These are phyloP conservation scores for Taphrorychus bicolor DNA, from an alignment of 2,888 invertebrate genomes.

Conservation along the genomic window DNA sequence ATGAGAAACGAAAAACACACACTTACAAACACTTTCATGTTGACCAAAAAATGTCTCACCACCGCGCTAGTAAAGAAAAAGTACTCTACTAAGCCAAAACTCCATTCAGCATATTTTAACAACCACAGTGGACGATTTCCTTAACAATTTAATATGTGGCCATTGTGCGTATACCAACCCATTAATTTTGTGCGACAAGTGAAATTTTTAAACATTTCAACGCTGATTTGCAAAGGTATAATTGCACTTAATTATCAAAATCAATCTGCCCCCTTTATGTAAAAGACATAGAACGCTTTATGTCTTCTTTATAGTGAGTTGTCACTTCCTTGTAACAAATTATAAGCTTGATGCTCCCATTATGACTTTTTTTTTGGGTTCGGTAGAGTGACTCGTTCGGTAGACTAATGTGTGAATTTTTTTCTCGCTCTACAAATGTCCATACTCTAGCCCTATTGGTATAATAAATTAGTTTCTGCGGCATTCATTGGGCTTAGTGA, in stretches of 20 bases:
- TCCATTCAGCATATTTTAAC: not conserved
- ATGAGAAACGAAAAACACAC: not conserved
- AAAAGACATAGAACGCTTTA: not conserved
- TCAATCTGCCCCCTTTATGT: not conserved
- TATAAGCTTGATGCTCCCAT: not conserved
- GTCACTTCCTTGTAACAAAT: constrained; percentile 7
- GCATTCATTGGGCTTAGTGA: no score
- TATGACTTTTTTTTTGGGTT: constrained; percentile 4
- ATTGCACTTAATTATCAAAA: not conserved
- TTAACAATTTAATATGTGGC: not conserved
- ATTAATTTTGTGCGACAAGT: not conserved
- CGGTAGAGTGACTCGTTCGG: no score
- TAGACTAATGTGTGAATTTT: no score
- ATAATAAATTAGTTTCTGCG: no score
- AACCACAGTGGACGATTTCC: no score
- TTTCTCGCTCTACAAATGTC: no score
- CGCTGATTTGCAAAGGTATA: not conserved
- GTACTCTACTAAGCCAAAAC: not conserved
- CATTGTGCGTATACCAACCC: not conserved
- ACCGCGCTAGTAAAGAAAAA: not conserved
- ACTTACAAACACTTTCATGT: not conserved
- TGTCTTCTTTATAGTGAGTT: no score
- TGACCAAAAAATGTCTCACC: not conserved
- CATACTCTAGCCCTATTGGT: no score
- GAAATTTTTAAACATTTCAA: not conserved